These are phyloP conservation scores for Nomada fabriciana DNA, from an alignment of 2,888 invertebrate species.

Conservation along the genomic window DNA sequence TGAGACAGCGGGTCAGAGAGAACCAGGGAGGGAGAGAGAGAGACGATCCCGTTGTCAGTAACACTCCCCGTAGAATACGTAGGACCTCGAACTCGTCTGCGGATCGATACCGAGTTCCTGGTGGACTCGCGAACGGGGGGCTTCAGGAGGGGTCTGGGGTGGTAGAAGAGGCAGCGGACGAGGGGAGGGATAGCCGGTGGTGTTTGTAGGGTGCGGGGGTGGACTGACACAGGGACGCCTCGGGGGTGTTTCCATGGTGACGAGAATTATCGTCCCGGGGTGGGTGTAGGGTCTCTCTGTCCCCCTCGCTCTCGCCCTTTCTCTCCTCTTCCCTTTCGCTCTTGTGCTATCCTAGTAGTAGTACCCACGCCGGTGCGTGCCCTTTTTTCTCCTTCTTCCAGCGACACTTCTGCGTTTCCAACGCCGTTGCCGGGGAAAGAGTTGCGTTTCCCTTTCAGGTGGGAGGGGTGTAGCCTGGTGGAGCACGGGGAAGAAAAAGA, in stretches of 20 bases:
- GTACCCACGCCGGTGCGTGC: background rate
- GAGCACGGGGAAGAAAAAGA: background rate
- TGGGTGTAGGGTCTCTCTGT: slow-evolving; percentile 70
- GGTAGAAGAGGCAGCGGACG: slow-evolving; percentile 47
- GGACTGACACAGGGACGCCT: slow-evolving; percentile 79
- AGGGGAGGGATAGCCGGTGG: slow-evolving; percentile 41
- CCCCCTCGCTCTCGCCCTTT: slow-evolving; percentile 35
- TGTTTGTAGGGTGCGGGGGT: slow-evolving; percentile 75
- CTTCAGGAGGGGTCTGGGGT: slow-evolving; percentile 64
- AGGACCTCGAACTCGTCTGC: slow-evolving; percentile 78
- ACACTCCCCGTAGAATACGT: slow-evolving; percentile 75
- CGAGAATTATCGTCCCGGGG: slow-evolving; percentile 76
- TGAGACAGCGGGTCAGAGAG: background rate
- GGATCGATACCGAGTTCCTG: slow-evolving; percentile 78
- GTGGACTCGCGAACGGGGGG: slow-evolving; percentile 73
- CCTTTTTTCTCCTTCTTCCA: slow-evolving; percentile 43
- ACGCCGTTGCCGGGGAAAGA: slow-evolving; percentile 35
- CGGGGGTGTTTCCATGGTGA: slow-evolving; percentile 82
- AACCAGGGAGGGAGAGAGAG: slow-evolving; percentile 21
- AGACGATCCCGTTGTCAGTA: slow-evolving; percentile 76
- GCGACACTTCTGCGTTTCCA: slow-evolving; percentile 53
- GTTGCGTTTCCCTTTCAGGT: slow-evolving; percentile 19
- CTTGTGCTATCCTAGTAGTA: slow-evolving; percentile 10
- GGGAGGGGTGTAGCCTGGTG: background rate
- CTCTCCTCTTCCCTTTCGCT: background rate